These are phyloP conservation scores for Phodopus roborovskii DNA, from an alignment of 2,113 vertebrate genomes.

Conservation along the genomic window DNA sequence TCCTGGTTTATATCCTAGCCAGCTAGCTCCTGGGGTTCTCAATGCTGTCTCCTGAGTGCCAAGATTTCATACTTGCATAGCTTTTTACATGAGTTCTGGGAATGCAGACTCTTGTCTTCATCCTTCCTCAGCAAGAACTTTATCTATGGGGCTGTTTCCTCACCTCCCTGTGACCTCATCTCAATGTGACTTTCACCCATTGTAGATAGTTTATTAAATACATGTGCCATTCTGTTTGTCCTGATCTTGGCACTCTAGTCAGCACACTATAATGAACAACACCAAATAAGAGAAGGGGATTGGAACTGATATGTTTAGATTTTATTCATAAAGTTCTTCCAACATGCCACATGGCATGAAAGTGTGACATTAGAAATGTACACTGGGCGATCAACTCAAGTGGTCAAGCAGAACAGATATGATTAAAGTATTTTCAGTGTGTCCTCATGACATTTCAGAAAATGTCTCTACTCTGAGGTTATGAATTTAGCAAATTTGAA, in stretches of 20 bases:
- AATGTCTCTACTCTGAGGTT: conserved; percentile 61
- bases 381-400: conserved; percentile 55
- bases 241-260: not conserved
- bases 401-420: conserved; percentile 53
- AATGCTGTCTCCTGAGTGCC: not conserved
- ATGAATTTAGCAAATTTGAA: not conserved
- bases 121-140: not conserved
- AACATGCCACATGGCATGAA: conserved; percentile 46
- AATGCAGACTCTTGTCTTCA: no score
- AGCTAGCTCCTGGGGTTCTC: no score
- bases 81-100: not conserved
- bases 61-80: not conserved
- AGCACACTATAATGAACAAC: not conserved
- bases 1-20: not conserved
- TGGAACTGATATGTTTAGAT: not conserved
- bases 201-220: not conserved
- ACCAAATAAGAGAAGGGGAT: not conserved
- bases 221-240: not conserved
- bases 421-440: conserved; percentile 69
- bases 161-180: no score
- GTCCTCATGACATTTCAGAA: conserved; percentile 69
- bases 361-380: conserved; percentile 75
- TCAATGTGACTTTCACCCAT: not conserved
- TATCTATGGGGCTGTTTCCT: not conserved
- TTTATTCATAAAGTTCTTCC: not conserved